Evolutionary conservation across 2,797 vertebrate genomes (phyloP).

Genomic region (Arnoldichthys spilopterus): DNA sequence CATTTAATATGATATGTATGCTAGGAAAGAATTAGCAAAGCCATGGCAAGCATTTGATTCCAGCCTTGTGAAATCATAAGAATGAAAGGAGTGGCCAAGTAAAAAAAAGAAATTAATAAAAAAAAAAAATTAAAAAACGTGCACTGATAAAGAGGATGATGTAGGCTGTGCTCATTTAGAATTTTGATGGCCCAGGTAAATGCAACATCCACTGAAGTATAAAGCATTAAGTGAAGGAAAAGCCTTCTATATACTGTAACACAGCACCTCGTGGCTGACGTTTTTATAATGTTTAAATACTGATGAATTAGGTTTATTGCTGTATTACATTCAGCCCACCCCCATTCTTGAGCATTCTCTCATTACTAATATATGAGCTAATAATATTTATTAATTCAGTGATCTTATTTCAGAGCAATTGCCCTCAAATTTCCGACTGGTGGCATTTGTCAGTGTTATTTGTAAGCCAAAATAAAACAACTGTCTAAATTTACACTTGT

Average conservation of each 20-base stretch:
- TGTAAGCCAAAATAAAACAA: slow-evolving; percentile 58
- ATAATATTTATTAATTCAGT: slow-evolving; percentile 76
- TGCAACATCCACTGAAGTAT: slow-evolving; percentile 22
- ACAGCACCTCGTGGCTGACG: slow-evolving; percentile 55
- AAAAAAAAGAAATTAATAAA: background rate
- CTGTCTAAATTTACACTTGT: slow-evolving; percentile 1
- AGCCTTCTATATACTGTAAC: slow-evolving; percentile 39
- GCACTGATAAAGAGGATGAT: slow-evolving; percentile 21
- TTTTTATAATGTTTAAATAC: slow-evolving; percentile 74
- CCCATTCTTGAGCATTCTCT: slow-evolving; percentile 62
- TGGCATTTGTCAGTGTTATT: slow-evolving; percentile 69
- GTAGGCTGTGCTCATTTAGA: slow-evolving; percentile 31
- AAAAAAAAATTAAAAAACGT: no score
- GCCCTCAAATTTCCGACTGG: slow-evolving; percentile 68
- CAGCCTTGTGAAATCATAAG: slow-evolving; percentile 5
- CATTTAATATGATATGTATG: slow-evolving; percentile 23
- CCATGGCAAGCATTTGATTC: slow-evolving; percentile 19
- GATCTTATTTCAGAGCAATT: slow-evolving; percentile 59
- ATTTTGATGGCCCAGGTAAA: slow-evolving; percentile 31
- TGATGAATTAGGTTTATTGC: slow-evolving; percentile 67
- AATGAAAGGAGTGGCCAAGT: background rate
- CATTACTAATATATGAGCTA: slow-evolving; percentile 76
- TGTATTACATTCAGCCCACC: slow-evolving; percentile 59
- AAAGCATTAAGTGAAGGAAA: slow-evolving; percentile 23
- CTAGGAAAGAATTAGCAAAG: slow-evolving; percentile 16